Conservation (phyloP, 2,888 invertebrate genomes). For the Xanthia togata region DNA sequence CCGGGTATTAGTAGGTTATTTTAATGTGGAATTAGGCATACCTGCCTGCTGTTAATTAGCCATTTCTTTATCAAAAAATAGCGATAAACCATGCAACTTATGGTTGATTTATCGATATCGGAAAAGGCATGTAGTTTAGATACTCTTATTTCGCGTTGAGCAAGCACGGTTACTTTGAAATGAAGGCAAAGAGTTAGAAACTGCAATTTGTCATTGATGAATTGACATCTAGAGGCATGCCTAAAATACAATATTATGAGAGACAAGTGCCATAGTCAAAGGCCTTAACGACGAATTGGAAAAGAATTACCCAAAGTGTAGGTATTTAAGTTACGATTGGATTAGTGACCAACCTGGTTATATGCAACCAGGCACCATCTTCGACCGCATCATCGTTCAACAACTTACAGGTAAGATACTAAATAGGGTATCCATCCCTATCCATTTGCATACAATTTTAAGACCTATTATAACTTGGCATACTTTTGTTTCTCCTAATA, state of each 20-base stretch:
- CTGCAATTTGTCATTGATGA: not conserved
- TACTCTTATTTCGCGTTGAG: not conserved
- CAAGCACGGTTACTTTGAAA: not conserved
- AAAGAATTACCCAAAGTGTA: not conserved
- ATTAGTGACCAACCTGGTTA: not conserved
- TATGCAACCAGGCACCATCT: not conserved
- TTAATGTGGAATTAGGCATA: no score
- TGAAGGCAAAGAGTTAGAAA: not conserved
- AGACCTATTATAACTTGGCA: no score
- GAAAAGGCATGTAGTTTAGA: not conserved
- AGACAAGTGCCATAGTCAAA: not conserved
- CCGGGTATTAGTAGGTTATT: no score
- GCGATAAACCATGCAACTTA: not conserved
- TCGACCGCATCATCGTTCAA: not conserved
- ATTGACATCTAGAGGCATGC: not conserved
- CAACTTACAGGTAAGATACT: not conserved
- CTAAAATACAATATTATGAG: not conserved
- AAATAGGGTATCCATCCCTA: no score
- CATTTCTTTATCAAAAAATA: not conserved
- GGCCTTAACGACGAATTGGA: not conserved
- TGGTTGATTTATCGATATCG: not conserved
- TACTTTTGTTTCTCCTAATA: no score
- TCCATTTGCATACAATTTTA: no score
- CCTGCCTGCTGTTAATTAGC: no score
- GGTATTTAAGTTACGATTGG: not conserved